Evolutionary conservation across 2,797 vertebrate species (phyloP).

Genomic region (Scomberomorus guttatus): DNA sequence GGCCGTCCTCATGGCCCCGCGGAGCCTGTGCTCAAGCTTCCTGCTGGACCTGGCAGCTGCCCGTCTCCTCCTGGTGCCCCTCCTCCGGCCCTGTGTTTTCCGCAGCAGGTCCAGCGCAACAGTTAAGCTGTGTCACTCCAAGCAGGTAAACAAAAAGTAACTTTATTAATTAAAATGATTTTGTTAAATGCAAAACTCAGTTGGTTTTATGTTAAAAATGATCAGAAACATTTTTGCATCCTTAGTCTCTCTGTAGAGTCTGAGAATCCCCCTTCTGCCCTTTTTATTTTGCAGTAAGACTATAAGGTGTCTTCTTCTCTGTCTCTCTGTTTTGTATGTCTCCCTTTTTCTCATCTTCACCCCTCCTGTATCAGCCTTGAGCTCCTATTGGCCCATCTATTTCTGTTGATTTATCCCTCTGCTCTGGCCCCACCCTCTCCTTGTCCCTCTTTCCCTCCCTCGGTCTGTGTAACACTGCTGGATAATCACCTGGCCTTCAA

Average conservation of each 20-base stretch:
- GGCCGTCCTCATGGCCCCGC: slow-evolving; percentile 80
- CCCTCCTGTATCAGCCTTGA: slow-evolving; percentile 31
- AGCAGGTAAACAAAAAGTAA: slow-evolving; percentile 38
- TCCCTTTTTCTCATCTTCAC: slow-evolving; percentile 44
- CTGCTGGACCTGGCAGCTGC: slow-evolving; percentile 64
- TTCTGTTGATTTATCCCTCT: slow-evolving; percentile 77
- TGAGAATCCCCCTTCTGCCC: slow-evolving; percentile 10
- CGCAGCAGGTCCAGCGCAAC: slow-evolving; percentile 81
- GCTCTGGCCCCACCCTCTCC: slow-evolving; percentile 47
- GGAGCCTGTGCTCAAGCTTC: slow-evolving; percentile 74
- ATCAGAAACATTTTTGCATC: slow-evolving; percentile 23
- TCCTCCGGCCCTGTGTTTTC: slow-evolving; percentile 76
- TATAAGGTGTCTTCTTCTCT: slow-evolving; percentile 1
- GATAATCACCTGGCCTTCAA: slow-evolving; percentile 69
- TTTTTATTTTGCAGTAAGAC: slow-evolving; percentile 8
- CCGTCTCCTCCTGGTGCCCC: slow-evolving; percentile 63
- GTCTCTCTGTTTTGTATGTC: slow-evolving; percentile 21
- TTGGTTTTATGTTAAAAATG: slow-evolving; percentile 26
- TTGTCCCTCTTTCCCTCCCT: slow-evolving; percentile 14
- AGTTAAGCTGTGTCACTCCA: slow-evolving; percentile 33
- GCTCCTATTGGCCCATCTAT: slow-evolving; percentile 77
- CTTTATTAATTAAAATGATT: background rate
- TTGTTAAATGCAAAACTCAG: slow-evolving; percentile 8
- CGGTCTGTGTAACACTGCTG: slow-evolving; percentile 35
- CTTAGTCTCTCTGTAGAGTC: background rate